These are phyloP conservation scores for Ophion obscuratus DNA, from an alignment of 2,888 invertebrate species.

Conservation along the genomic window DNA sequence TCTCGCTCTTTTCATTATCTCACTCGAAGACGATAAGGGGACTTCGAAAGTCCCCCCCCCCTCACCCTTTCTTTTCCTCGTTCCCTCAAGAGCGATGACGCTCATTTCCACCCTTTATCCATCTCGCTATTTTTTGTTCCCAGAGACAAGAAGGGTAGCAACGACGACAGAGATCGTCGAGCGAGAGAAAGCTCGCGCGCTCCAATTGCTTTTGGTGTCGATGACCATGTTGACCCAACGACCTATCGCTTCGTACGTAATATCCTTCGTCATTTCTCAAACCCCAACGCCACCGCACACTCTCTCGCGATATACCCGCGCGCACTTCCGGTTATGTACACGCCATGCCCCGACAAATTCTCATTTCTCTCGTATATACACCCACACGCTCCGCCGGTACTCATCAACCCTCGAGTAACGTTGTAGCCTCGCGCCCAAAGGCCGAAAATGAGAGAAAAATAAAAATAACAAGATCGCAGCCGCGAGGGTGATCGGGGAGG, in stretches of 20 bases:
- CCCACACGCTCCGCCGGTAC: background rate
- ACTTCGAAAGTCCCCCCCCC: background rate
- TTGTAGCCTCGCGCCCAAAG: background rate
- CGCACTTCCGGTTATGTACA: background rate
- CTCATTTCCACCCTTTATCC: background rate
- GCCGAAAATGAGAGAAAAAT: background rate
- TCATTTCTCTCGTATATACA: background rate
- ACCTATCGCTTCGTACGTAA: constrained; percentile 38
- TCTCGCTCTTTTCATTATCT: background rate
- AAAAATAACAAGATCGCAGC: background rate
- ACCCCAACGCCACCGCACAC: background rate
- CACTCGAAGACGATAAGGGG: background rate
- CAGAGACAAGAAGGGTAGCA: constrained; percentile 4
- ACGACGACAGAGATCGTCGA: constrained; percentile 54
- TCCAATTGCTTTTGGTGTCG: constrained; percentile 69
- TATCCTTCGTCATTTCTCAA: constrained; percentile 18
- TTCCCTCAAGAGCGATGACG: background rate
- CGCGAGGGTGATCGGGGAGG: background rate
- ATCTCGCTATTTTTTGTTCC: constrained; percentile 19
- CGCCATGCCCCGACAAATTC: background rate
- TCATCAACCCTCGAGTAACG: background rate
- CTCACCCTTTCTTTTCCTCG: background rate
- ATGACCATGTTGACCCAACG: constrained; percentile 67
- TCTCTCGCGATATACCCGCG: background rate
- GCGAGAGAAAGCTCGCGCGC: constrained; percentile 65